Conservation (phyloP, 2,797 vertebrate species). For the Phylloscopus collybita region DNA sequence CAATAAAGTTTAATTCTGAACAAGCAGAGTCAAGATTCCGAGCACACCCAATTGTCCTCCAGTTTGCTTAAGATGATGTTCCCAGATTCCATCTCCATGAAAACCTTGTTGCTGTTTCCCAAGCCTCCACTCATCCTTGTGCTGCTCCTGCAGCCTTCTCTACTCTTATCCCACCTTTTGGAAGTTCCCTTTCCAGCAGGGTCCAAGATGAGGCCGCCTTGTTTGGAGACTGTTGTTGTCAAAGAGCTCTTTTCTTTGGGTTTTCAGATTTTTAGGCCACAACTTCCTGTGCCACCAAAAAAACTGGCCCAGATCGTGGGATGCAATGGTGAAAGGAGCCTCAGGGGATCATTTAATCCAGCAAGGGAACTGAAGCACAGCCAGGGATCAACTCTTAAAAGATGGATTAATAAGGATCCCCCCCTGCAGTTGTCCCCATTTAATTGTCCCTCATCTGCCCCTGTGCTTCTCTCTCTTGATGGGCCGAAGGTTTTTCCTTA, state of each 20-base stretch:
- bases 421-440: background rate
- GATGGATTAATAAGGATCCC: background rate
- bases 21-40: background rate
- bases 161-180: background rate
- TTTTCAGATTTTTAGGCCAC: background rate
- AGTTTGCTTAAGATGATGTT: background rate
- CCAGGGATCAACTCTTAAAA: background rate
- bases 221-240: background rate
- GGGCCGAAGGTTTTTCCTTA: background rate
- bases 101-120: background rate
- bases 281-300: background rate
- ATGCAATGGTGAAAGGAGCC: background rate
- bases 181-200: background rate
- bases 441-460: background rate
- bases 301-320: background rate
- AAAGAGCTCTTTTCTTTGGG: background rate
- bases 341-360: conserved; percentile 18
- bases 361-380: conserved; percentile 20
- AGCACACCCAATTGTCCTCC: background rate
- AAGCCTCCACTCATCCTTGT: background rate
- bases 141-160: background rate
- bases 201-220: background rate
- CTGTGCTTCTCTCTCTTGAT: background rate
- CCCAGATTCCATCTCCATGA: background rate
- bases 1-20: conserved; percentile 32